Base-by-base conservation (phyloP, 2,888 invertebrate genomes). In the Philopedon plagiatum region DNA sequence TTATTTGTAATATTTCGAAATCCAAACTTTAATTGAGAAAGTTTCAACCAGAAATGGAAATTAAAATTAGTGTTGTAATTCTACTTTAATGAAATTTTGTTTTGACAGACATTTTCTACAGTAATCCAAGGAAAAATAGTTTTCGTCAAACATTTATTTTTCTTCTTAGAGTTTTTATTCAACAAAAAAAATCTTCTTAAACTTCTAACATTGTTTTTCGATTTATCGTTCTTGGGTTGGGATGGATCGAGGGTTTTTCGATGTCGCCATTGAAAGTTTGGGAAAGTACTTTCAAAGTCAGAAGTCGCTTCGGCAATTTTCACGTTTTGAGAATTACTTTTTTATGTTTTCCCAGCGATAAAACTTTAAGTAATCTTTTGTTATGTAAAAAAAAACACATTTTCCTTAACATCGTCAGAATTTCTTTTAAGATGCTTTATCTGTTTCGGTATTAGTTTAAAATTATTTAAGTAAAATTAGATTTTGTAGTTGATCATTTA, bases 31-130 rank as follows among this genome's bases (percentile, higher is more conserved):
- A 54, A 54, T 13, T 29, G 18, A 29, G 18, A 29, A 46, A 46
- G 29, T 29, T 29, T 1, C 5, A 15, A 15, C 18, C 29, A 18
- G 29, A 54, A 26, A 46, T 19, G 11, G 9, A 19, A 9, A 19
- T 44, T 44, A 23, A 46, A 32, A 54, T 8, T 3, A 29, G 2
- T 15, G 2, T 21, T 54, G 23, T 49, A 15, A 54, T 1, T 29
- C 51, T n/a, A 9, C 3, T 54, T 54, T 54, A 54, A 54, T 54
- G 26, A 54, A 51, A 51, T 13, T 51, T 51, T 26, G 13, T 26
- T 51, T 51, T 8, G 8, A 3, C 21, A 44, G 2, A 4, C 5
- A 15, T 44, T 19, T 44, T 44, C 21, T 11, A n/a, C n/a, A n/a
- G n/a, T n/a, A n/a, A n/a, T n/a, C n/a, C n/a, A n/a, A n/a, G n/a